Conservation (phyloP, 2,797 vertebrate species). For the Enoplosus armatus region DNA sequence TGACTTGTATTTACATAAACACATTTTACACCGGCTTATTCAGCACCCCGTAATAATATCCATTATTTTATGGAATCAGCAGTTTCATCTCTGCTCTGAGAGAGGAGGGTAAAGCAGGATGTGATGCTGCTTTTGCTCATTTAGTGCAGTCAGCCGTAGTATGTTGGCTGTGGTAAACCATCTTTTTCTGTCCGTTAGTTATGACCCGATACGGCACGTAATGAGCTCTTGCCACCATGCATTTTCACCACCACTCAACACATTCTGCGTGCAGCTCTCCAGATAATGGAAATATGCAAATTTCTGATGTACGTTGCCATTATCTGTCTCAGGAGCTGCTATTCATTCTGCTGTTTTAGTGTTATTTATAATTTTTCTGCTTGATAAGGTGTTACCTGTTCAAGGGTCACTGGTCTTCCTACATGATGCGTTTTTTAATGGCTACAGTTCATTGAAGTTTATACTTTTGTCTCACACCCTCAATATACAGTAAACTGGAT, state of each 20-base stretch:
- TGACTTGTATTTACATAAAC: constrained; percentile 70
- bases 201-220: constrained; percentile 37
- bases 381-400: constrained; percentile 41
- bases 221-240: constrained; percentile 40
- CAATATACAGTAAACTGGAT: background rate
- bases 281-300: constrained; percentile 63
- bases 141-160: constrained; percentile 42
- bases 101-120: constrained; percentile 34
- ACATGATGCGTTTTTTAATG: constrained; percentile 19
- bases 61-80: constrained; percentile 77
- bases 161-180: constrained; percentile 21
- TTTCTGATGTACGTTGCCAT: constrained; percentile 37
- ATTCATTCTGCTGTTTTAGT: constrained; percentile 31
- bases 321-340: constrained; percentile 19
- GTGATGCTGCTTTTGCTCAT: constrained; percentile 35
- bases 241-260: constrained; percentile 31
- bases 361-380: constrained; percentile 37
- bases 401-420: constrained; percentile 20
- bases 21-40: constrained; percentile 79
- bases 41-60: constrained; percentile 73
- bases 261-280: constrained; percentile 11
- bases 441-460: constrained; percentile 14
- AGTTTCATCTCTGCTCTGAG: constrained; percentile 50
- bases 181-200: constrained; percentile 39
- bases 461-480: constrained; percentile 1